Evolutionary conservation across 2,888 invertebrate genomes (phyloP).

Genomic region (Andrena praecox): DNA sequence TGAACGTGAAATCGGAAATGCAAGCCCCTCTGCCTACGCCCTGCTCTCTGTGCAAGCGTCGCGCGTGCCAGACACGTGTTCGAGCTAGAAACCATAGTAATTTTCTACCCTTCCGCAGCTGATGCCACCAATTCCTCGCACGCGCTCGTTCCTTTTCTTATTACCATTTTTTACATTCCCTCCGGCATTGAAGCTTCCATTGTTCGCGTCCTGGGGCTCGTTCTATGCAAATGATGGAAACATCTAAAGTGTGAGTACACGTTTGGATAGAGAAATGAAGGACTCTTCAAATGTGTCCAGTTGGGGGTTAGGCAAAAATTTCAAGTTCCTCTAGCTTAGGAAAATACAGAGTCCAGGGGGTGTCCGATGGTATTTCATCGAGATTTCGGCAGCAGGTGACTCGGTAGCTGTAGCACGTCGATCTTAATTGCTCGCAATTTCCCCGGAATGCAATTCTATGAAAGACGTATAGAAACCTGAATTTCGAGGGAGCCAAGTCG

Average conservation of each 20-base stretch:
- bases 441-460: background rate
- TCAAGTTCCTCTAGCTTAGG: too few species aligned
- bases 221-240: background rate
- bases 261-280: too few species aligned
- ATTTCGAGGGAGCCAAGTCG: background rate
- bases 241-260: too few species aligned
- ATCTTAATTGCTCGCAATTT: background rate
- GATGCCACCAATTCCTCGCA: conserved; percentile 21
- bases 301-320: too few species aligned
- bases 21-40: conserved; percentile 37
- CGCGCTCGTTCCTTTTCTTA: background rate
- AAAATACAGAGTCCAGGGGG: too few species aligned
- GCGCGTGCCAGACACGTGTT: conserved; percentile 70
- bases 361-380: background rate
- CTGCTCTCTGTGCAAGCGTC: conserved; percentile 28
- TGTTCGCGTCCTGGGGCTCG: background rate
- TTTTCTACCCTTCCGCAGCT: conserved; percentile 47
- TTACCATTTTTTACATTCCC: background rate
- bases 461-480: background rate
- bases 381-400: background rate
- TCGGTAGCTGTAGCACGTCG: too few species aligned
- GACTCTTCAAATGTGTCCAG: too few species aligned
- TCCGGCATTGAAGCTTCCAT: background rate
- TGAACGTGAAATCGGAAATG: conserved; percentile 67
- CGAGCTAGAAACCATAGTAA: conserved; percentile 30